Base-by-base conservation (phyloP, 2,113 vertebrate species). In the Willisornis vidua region DNA sequence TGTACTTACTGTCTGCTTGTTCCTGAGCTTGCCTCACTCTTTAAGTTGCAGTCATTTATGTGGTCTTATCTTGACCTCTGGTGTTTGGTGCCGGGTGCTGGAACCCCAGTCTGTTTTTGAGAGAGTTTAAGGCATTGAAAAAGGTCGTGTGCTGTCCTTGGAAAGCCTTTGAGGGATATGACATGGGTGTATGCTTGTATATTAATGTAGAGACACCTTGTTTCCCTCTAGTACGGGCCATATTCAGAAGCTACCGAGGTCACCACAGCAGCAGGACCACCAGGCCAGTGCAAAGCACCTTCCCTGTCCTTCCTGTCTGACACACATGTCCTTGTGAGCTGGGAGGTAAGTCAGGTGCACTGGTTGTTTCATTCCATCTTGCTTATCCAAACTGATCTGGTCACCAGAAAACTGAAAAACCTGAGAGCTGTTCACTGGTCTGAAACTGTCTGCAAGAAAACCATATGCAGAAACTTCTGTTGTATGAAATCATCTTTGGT, bases 211-310 rank as follows among this genome's bases (percentile, higher is more conserved):
- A 58, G 31, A 19, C 7, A 5, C 62, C 18, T 84, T 80, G 48
- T 89, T 94, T 31, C 68, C 72, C 82, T 96, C 48, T 37, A 99
- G 99, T 99, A 98, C 0, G 99, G 99, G 22, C 98, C 98, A 0
- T 99, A 98, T 94, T 99, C 99, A 0, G 98, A 99, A 67, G 97
- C 97, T 1, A 98, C 98, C 20, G 98, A 98, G 85, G 98, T 99
- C 85, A 99, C 98, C 52, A 99, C 99, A 20, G 98, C 99, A 90
- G 98, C 99, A 1, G 99, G 99, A 51, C 99, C 99, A 12, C 99
- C 99, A 1, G 98, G 98, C 63, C 99, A 99, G 91, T 99, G 99
- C 92, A 98, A 88, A 97, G 98, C 98, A 31, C 99, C 99, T 58
- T 95, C 97, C 90, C 88, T 99, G 94, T 98, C 98, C 86, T 98